Percentiles rank a stretch among this genome's conserved stretches.
These are phyloP conservation scores for Hycleus phaleratus DNA, from an alignment of 1,140 invertebrate species.

Conservation along the genomic window DNA sequence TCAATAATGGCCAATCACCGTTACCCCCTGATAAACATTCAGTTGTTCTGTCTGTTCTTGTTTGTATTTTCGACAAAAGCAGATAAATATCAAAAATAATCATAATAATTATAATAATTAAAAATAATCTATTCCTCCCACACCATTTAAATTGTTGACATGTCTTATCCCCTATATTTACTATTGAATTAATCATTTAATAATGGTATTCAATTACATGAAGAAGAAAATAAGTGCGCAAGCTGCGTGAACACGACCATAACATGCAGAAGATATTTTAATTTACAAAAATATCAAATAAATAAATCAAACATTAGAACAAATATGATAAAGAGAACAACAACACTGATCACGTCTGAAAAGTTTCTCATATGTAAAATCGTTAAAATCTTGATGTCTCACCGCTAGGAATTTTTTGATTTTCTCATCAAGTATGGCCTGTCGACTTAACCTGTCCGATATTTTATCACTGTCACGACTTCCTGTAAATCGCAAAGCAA, in stretches of 20 bases:
- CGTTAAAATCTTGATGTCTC: conserved; percentile 41
- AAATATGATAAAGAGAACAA: neutral
- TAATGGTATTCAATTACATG: conserved; percentile 16
- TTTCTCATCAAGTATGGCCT: conserved; percentile 85
- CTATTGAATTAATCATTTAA: too few relatives aligned
- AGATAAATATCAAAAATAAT: too few relatives aligned
- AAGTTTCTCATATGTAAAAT: neutral
- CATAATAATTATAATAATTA: too few relatives aligned
- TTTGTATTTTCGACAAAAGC: too few relatives aligned
- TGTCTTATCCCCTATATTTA: too few relatives aligned
- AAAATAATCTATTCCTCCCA: too few relatives aligned
- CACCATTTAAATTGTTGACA: too few relatives aligned
- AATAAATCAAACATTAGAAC: conserved; percentile 11
- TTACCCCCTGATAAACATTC: conserved; percentile 27
- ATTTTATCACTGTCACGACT: conserved; percentile 53
- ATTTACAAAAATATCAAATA: conserved; percentile 12
- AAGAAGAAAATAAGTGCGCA: conserved; percentile 22
- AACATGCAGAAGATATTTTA: conserved; percentile 19
- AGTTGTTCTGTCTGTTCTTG: neutral
- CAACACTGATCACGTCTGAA: conserved; percentile 23
- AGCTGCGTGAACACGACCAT: conserved; percentile 30
- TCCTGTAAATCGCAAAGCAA: conserved; percentile 32
- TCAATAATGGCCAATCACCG: conserved; percentile 34
- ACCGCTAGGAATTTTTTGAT: conserved; percentile 92
- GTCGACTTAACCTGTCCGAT: conserved; percentile 61